Percentiles rank a stretch among this genome's conserved stretches.
These are phyloP conservation scores for Drosophila koepferae DNA, from an alignment of 2,888 invertebrate genomes.

Conservation along the genomic window DNA sequence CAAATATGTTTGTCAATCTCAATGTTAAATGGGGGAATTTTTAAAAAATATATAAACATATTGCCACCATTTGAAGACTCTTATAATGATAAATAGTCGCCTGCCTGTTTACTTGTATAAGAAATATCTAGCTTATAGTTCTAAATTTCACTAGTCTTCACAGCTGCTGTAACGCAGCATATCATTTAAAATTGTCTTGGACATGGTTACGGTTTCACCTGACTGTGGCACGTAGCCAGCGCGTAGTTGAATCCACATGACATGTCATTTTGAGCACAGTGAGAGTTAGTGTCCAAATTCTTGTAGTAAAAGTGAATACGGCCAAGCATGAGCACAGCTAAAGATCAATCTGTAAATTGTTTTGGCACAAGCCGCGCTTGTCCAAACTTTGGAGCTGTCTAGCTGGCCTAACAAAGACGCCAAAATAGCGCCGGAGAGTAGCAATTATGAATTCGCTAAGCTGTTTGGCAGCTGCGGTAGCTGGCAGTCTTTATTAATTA, in stretches of 20 bases:
- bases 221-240: constrained; percentile 52
- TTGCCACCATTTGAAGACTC: background rate
- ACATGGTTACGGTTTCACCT: constrained; percentile 65
- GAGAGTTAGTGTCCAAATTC: constrained; percentile 69
- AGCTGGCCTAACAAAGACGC: constrained; percentile 19
- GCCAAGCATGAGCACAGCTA: constrained; percentile 18
- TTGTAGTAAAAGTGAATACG: constrained; percentile 69
- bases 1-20: constrained; percentile 1
- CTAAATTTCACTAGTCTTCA: constrained; percentile 57
- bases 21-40: background rate
- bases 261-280: constrained; percentile 64
- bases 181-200: constrained; percentile 36
- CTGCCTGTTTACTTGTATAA: background rate
- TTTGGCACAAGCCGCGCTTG: constrained; percentile 67
- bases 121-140: constrained; percentile 12
- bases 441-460: constrained; percentile 67
- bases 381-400: constrained; percentile 46
- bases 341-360: constrained; percentile 58
- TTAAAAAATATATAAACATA: background rate
- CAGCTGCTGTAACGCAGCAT: constrained; percentile 8
- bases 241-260: constrained; percentile 49
- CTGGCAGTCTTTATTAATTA: constrained; percentile 56
- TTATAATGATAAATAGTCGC: background rate
- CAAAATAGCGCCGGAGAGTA: constrained; percentile 43
- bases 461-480: constrained; percentile 50